Conservation (phyloP, 2,888 invertebrate genomes). For the Hyalella azteca region DNA sequence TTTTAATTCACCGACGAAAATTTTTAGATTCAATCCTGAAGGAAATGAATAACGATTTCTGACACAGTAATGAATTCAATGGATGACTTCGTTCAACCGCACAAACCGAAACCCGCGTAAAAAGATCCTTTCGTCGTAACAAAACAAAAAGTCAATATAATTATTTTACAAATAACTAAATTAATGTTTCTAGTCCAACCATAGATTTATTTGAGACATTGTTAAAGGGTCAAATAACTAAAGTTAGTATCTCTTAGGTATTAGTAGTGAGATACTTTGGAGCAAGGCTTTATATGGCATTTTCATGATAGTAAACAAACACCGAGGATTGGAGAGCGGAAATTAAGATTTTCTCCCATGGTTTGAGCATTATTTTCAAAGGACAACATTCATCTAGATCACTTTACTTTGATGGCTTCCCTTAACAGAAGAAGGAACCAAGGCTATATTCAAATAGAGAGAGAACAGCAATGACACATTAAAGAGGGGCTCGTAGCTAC, state of each 20-base stretch:
- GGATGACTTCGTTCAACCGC: too few species aligned
- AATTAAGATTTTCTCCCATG: not conserved
- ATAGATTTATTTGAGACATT: too few species aligned
- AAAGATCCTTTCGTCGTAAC: too few species aligned
- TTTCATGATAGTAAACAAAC: not conserved
- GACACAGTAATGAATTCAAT: too few species aligned
- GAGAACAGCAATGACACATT: not conserved
- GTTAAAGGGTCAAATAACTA: not conserved
- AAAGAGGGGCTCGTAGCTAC: constrained; percentile 22
- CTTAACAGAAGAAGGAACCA: not conserved
- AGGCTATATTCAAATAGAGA: not conserved
- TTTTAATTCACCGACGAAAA: too few species aligned
- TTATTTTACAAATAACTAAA: not conserved
- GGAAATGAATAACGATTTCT: too few species aligned
- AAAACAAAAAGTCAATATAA: constrained; percentile 9
- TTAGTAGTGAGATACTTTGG: not conserved
- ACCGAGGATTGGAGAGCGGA: not conserved
- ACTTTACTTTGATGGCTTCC: not conserved
- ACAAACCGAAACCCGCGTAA: too few species aligned
- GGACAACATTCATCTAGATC: not conserved
- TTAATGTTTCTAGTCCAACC: too few species aligned
- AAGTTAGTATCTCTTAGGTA: not conserved
- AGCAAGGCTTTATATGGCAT: not conserved
- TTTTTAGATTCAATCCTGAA: too few species aligned
- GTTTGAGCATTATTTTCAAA: not conserved